Evolutionary conservation across 2,113 vertebrate species (phyloP), one percentile per base, ranked within the genome.

Genomic region (Seriola quinqueradiata): DNA sequence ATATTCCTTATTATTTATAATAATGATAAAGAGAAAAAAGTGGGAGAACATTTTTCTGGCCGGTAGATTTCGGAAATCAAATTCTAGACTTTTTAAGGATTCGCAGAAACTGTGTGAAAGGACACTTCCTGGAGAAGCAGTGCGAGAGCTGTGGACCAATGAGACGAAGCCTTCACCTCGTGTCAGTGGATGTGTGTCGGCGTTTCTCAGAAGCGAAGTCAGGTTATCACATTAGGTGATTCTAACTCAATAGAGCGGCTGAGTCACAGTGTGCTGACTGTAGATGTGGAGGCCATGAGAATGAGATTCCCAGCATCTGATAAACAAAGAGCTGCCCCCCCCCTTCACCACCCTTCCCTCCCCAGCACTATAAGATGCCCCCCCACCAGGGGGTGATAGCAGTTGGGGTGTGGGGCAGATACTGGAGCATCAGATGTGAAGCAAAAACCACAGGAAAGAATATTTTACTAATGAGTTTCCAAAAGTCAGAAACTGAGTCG

Each of bases 401-500:
- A 25, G 40, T 66, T 1, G 66, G 59, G 9, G 11, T 4, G 8
- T 14, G 23, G 75, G 64, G 34, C 0, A 28, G 65, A 64, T 21
- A 46, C 54, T 17, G 70, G 52, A 59, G 66, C 70, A 68, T 21
- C 86, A 89, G 85, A 89, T 90, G 84, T 87, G 82, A 85, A 73
- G 52, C 40, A 70, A 58, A 57, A 44, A 59, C 12, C 64, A 59
- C 3, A 28, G 25, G 25, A 28, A 28, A 28, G 25, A 28, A 28
- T 28, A 28, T 28, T 28, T 28, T 28, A 28, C 25, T 28, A 28
- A 28, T 28, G 25, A 28, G 25, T 28, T 28, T 28, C 25, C 25
- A 28, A 28, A 28, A 28, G 25, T 28, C 28, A 28, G 28, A 28
- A 28, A 28, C 28, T 28, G 28, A 28, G 28, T 28, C 28, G 28